phyloP scores from a whole-genome alignment of 2,888 invertebrate genomes.

The Polydrusus cervinus region DNA sequence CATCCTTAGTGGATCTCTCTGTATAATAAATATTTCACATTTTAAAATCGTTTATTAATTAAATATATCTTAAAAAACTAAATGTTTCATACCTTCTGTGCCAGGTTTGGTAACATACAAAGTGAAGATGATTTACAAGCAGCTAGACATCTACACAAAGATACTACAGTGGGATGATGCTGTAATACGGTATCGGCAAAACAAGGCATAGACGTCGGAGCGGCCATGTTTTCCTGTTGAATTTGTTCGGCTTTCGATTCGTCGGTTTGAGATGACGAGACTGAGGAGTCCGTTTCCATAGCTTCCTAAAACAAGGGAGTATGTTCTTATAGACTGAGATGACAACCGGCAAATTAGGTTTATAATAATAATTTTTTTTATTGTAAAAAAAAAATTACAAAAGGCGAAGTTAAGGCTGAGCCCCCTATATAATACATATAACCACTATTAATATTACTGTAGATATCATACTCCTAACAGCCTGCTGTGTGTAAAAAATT shows the following conservation, averaged over 20 bases:
- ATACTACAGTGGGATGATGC: constrained; percentile 87
- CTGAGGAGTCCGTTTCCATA: constrained; percentile 69
- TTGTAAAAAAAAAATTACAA: no score
- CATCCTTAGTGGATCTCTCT: no score
- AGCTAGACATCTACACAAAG: constrained; percentile 86
- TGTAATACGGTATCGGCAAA: constrained; percentile 85
- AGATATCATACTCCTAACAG: no score
- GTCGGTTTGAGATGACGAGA: constrained; percentile 81
- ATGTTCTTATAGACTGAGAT: neutral
- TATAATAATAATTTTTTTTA: no score
- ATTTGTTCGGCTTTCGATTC: constrained; percentile 86
- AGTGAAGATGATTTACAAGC: constrained; percentile 83
- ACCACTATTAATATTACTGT: no score
- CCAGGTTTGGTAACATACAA: constrained; percentile 75
- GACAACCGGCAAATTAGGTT: neutral
- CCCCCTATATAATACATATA: no score
- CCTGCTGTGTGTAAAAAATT: no score
- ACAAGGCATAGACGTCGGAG: constrained; percentile 74
- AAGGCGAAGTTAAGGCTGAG: no score
- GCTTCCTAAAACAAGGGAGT: constrained; percentile 63
- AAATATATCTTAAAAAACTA: neutral
- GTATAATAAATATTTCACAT: no score
- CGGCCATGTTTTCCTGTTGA: constrained; percentile 67
- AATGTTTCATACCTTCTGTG: constrained; percentile 63
- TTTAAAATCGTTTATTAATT: no score